These are phyloP conservation scores for Bergia puertoricense DNA, from an alignment of 92 coral and sea anemone species.

Conservation along the genomic window DNA sequence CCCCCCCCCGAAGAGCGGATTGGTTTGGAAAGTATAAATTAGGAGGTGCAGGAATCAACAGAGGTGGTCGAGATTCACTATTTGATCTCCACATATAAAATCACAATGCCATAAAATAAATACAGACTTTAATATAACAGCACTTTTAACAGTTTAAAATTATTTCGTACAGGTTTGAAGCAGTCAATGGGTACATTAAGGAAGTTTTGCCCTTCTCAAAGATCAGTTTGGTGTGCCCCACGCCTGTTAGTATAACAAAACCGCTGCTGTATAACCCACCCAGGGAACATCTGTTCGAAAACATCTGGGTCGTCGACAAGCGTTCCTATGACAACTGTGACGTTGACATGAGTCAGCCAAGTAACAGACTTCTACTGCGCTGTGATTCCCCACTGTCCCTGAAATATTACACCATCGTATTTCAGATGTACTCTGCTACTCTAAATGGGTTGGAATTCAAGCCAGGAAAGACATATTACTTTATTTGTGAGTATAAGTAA, in stretches of 20 bases:
- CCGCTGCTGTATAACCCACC: slow-evolving; percentile 12
- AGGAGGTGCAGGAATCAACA: no score
- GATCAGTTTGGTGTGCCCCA: slow-evolving; percentile 34
- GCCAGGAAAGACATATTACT: slow-evolving; percentile 28
- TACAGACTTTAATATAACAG: no score
- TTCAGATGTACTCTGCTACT: slow-evolving; percentile 32
- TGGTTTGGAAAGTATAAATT: no score
- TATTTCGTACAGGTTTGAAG: not conserved
- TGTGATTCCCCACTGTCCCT: slow-evolving; percentile 26
- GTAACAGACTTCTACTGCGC: slow-evolving; percentile 20
- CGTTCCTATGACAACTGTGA: slow-evolving; percentile 17
- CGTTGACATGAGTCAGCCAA: not conserved
- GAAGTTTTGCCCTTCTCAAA: slow-evolving; percentile 17
- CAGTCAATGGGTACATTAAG: not conserved
- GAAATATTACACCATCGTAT: slow-evolving; percentile 33
- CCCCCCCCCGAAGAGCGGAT: no score
- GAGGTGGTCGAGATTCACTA: no score
- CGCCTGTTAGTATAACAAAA: slow-evolving; percentile 25
- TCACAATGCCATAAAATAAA: no score
- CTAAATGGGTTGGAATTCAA: slow-evolving; percentile 6
- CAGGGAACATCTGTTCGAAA: slow-evolving; percentile 24
- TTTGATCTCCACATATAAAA: no score
- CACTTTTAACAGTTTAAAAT: no score
- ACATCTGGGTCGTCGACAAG: slow-evolving; percentile 32
- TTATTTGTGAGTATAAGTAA: slow-evolving; percentile 16